These are phyloP conservation scores for Erynnis tages DNA, from an alignment of 2,888 invertebrate species.

Conservation along the genomic window DNA sequence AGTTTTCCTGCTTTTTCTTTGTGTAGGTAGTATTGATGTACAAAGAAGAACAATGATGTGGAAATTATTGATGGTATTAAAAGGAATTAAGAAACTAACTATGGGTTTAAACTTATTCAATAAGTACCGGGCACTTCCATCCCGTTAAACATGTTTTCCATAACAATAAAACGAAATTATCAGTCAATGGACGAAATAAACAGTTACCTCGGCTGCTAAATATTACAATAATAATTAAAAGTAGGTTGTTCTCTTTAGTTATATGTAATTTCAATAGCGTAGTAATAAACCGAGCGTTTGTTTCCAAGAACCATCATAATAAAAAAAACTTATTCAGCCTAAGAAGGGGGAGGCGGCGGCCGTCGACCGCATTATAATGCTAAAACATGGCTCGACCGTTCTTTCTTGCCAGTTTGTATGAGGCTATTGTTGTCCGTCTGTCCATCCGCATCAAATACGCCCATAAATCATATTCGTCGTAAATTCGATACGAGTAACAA, in stretches of 20 bases:
- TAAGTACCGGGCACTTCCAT: background rate
- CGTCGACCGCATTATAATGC: constrained; percentile 69
- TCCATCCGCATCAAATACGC: constrained; percentile 76
- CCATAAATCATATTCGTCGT: constrained; percentile 78
- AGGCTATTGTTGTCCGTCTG: constrained; percentile 71
- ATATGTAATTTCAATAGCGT: constrained; percentile 16
- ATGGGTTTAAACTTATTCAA: too few species aligned
- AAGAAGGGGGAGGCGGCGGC: constrained; percentile 44
- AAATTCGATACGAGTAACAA: constrained; percentile 77
- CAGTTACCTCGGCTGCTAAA: constrained; percentile 4
- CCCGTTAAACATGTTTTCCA: too few species aligned
- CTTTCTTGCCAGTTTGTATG: constrained; percentile 59
- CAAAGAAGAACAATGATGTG: too few species aligned
- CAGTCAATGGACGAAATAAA: background rate
- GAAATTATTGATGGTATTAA: too few species aligned
- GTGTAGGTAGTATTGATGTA: constrained; percentile 41
- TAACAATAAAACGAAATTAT: background rate
- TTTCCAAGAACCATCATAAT: constrained; percentile 61
- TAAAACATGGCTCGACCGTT: constrained; percentile 63
- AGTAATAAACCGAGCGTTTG: constrained; percentile 39
- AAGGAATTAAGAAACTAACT: too few species aligned
- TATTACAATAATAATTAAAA: background rate
- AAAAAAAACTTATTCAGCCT: constrained; percentile 61
- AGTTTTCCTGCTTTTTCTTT: constrained; percentile 44
- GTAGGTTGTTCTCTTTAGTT: constrained; percentile 8